A percentile compares a stretch with the other conserved stretches of the same genome.
These are phyloP conservation scores for Triops cancriformis DNA, from an alignment of 1,140 invertebrate genomes.

Conservation along the genomic window DNA sequence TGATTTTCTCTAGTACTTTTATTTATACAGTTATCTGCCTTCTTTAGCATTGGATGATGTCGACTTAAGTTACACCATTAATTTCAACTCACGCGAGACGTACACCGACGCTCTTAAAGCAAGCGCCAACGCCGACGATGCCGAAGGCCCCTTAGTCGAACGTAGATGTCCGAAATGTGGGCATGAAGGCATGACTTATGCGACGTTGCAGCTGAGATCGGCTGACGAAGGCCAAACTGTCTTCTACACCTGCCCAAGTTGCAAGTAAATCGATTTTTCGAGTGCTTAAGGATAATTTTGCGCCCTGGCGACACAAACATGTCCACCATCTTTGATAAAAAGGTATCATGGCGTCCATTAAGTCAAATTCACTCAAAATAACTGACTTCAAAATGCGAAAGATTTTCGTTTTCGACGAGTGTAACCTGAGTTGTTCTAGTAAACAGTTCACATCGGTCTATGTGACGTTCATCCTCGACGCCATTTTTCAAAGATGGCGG, in stretches of 20 bases:
- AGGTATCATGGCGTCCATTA: too few relatives aligned
- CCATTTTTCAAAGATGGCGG: too few relatives aligned
- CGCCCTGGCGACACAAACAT: too few relatives aligned
- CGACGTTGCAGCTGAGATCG: slow-evolving; percentile 84
- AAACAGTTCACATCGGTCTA: too few relatives aligned
- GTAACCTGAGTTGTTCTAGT: too few relatives aligned
- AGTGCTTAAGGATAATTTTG: slow-evolving; percentile 34
- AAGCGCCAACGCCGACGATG: slow-evolving; percentile 41
- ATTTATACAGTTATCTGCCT: slow-evolving; percentile 31
- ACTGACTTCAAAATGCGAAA: too few relatives aligned
- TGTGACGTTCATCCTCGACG: too few relatives aligned
- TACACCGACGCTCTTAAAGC: slow-evolving; percentile 37
- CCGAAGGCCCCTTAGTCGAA: slow-evolving; percentile 72
- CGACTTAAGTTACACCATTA: slow-evolving; percentile 52
- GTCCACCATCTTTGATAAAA: too few relatives aligned
- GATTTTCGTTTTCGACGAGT: too few relatives aligned
- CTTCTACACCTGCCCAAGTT: slow-evolving; percentile 91
- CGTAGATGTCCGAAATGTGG: slow-evolving; percentile 81
- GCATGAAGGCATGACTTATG: slow-evolving; percentile 87
- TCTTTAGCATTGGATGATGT: slow-evolving; percentile 27
- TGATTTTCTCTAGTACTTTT: slow-evolving; percentile 49
- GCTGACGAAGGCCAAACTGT: slow-evolving; percentile 99
- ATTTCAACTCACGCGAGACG: slow-evolving; percentile 53
- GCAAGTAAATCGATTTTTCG: slow-evolving; percentile 58
- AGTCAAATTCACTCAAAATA: too few relatives aligned